These are phyloP conservation scores for Neotoma lepida DNA, from an alignment of 2,113 vertebrate species.

Conservation along the genomic window DNA sequence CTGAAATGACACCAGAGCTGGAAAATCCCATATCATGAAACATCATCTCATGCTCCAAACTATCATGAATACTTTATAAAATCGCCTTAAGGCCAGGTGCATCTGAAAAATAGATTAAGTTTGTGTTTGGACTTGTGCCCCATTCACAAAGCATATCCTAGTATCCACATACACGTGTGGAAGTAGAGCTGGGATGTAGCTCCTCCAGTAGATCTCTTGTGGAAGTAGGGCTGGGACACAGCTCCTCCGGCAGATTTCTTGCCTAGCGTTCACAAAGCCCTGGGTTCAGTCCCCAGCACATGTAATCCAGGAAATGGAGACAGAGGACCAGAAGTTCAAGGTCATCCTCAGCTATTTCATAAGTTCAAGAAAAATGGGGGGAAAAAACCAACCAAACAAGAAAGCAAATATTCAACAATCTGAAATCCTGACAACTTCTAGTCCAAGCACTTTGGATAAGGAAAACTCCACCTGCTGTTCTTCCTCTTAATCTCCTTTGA, in stretches of 20 bases:
- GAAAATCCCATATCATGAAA: background rate
- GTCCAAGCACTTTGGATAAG: background rate
- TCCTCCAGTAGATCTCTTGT: background rate
- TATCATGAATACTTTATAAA: background rate
- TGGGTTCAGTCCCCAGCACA: background rate
- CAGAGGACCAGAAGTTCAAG: background rate
- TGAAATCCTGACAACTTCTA: background rate
- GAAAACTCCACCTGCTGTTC: background rate
- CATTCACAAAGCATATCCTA: background rate
- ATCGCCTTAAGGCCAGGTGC: background rate
- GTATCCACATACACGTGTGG: too few species aligned
- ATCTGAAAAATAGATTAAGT: background rate
- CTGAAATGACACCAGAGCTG: background rate
- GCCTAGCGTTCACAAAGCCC: background rate
- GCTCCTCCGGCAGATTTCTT: background rate
- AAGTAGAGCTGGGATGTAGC: background rate
- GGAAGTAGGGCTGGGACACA: background rate
- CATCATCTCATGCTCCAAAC: background rate
- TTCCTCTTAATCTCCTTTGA: background rate
- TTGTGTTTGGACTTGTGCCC: background rate
- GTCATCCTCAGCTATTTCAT: background rate
- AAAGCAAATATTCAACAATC: background rate
- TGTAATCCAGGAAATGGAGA: background rate
- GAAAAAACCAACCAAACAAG: too few species aligned
- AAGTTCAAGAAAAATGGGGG: background rate